Conservation (phyloP, 2,113 vertebrate species). For the Takifugu flavidus region DNA sequence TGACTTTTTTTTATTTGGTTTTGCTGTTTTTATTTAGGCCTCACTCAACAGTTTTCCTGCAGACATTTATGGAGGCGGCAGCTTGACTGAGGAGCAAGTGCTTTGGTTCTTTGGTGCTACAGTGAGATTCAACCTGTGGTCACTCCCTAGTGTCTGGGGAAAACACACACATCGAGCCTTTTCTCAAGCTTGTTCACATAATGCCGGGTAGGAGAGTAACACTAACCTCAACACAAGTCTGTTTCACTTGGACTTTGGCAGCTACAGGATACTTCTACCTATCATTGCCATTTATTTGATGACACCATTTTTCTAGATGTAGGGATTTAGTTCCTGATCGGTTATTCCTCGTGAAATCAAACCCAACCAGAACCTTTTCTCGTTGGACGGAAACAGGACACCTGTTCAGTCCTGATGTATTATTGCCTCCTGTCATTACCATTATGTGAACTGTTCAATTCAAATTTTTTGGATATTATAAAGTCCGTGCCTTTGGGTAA, state of each 20-base stretch:
- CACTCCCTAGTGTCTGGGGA: background rate
- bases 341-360: too few relatives aligned
- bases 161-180: background rate
- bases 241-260: conserved; percentile 28
- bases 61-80: conserved; percentile 39
- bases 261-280: conserved; percentile 27
- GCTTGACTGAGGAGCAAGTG: conserved; percentile 27
- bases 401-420: too few relatives aligned
- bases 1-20: conserved; percentile 22
- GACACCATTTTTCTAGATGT: too few relatives aligned
- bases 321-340: too few relatives aligned
- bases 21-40: conserved; percentile 14
- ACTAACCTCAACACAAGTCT: conserved; percentile 35
- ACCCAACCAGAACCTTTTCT: too few relatives aligned
- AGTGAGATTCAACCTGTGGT: conserved; percentile 5
- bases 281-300: background rate
- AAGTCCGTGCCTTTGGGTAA: background rate
- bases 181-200: conserved; percentile 5
- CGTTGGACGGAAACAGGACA: too few relatives aligned
- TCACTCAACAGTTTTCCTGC: conserved; percentile 9
- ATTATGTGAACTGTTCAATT: background rate
- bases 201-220: conserved; percentile 53
- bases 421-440: background rate
- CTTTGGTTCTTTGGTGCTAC: conserved; percentile 62
- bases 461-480: background rate